Percentiles rank a stretch among this genome's conserved stretches.
Evolutionary conservation across 1,140 invertebrate species (phyloP).

Genomic region (Papilio glaucus): DNA sequence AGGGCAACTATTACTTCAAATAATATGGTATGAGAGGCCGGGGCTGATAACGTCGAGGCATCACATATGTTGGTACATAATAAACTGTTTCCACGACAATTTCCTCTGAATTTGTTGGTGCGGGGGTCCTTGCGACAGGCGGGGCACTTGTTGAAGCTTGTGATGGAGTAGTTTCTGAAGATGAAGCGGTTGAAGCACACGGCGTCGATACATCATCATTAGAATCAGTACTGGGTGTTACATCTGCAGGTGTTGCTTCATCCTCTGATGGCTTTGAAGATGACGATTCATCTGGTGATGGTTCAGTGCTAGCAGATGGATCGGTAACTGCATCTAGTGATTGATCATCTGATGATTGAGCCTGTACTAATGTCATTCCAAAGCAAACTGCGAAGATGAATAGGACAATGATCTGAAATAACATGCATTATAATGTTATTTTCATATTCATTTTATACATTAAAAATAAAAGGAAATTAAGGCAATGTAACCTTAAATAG

Average conservation of each 20-base stretch:
- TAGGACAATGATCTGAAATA: neutral
- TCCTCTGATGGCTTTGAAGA: neutral
- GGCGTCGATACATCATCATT: no score
- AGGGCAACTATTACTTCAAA: neutral
- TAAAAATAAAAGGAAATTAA: no score
- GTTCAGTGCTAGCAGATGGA: neutral
- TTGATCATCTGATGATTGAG: neutral
- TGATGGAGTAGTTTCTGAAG: neutral
- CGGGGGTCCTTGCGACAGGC: neutral
- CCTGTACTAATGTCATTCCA: neutral
- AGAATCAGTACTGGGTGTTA: no score
- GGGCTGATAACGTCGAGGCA: neutral
- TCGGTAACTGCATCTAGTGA: no score
- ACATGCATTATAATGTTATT: neutral
- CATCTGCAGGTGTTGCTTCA: neutral
- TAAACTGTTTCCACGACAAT: constrained; percentile 11
- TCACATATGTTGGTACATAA: neutral
- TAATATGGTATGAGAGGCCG: neutral
- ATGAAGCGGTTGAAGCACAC: no score
- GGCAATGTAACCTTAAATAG: no score
- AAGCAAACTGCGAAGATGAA: neutral
- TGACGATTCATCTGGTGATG: neutral
- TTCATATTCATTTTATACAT: no score
- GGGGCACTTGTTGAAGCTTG: neutral
- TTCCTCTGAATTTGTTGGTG: neutral